Percentiles rank a stretch among this genome's conserved stretches.
Conservation (phyloP, 1,140 invertebrate species). For the Physella acuta region DNA sequence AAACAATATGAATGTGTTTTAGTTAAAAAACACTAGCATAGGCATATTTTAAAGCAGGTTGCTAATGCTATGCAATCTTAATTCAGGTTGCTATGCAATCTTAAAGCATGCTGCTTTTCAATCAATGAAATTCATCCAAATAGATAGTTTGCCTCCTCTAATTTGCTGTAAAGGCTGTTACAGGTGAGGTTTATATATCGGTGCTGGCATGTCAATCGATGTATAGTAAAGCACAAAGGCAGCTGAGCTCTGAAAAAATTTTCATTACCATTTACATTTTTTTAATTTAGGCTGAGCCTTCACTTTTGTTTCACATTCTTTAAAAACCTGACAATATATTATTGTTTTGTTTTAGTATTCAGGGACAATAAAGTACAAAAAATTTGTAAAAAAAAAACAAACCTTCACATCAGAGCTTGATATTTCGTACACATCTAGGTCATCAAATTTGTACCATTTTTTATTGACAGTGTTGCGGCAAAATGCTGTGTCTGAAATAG, state of each 20-base stretch:
- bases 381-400: background rate
- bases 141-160: no score
- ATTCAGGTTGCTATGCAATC: no score
- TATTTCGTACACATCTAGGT: constrained; percentile 78
- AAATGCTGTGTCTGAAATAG: constrained; percentile 70
- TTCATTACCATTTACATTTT: background rate
- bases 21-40: no score
- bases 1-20: no score
- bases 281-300: constrained; percentile 7
- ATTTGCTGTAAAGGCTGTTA: background rate
- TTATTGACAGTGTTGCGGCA: constrained; percentile 66
- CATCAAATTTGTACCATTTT: constrained; percentile 90
- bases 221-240: constrained; percentile 51
- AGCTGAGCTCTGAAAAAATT: constrained; percentile 43
- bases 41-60: no score
- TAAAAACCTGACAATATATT: background rate
- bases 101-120: no score
- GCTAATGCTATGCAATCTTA: no score
- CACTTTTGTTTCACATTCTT: background rate
- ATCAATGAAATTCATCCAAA: no score
- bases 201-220: constrained; percentile 40
- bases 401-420: constrained; percentile 68
- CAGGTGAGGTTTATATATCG: constrained; percentile 33
- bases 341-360: background rate
- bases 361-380: background rate